Base-by-base conservation (phyloP, 2,113 vertebrate genomes). In the Tenrec ecaudatus region DNA sequence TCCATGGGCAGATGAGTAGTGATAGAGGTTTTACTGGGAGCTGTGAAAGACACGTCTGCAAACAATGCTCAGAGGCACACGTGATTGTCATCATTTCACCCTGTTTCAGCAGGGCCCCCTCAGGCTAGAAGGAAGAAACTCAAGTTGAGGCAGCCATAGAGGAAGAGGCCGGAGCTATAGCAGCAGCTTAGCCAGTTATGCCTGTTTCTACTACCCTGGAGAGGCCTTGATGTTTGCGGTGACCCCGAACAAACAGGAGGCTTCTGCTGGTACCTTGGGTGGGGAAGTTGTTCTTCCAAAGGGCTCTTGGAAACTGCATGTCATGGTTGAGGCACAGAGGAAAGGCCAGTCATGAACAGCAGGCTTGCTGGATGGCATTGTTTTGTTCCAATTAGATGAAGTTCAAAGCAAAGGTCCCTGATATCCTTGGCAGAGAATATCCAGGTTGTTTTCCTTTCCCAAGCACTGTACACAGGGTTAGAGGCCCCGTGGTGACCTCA, bases 361-460 rank as follows among this genome's bases (percentile, higher is more conserved):
- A 77, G 64, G 25, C 36, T 0, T 22, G 43, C 23, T 62, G 22
- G 14, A 20, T n/a, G 33, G 23, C 64, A 31, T 58, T 97, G 88
- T 53, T 88, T 96, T 94, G 3, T 79, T 85, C 68, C 79, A 91
- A 89, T 80, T 88, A 60, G 47, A 89, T 68, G 79, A 91, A 90
- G 88, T 91, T 95, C 92, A 94, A 86, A 95, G 81, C 92, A 91
- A 79, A 90, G 86, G 60, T 87, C 57, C 77, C 81, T 86, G 40
- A 68, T 80, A 85, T 57, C 22, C 64, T 25, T 76, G 47, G 71
- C 86, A 77, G 79, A 88, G 58, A 73, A 86, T 82, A 85, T 86
- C 76, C 38, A 92, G 64, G 53, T 68, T 88, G 69, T 93, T 84
- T 91, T 81, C 76, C 90, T 58, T 29, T 76, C 73, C 38, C 43